Evolutionary conservation across 2,888 invertebrate genomes (phyloP), one percentile per base, ranked within the genome.

Genomic region (Melieria picta): DNA sequence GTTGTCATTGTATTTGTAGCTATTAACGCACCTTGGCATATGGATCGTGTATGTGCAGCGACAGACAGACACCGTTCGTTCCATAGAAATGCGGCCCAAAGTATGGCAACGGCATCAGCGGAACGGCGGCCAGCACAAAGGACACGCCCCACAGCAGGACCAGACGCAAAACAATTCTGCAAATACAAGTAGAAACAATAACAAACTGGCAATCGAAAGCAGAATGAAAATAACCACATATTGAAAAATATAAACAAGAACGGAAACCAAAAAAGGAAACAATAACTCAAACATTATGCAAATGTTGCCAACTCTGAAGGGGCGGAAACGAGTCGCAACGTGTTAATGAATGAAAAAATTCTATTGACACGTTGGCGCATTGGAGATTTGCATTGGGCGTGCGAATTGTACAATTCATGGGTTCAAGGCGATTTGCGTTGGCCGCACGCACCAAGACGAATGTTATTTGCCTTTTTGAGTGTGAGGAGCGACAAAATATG

Each of bases 31-130:
- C 89, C 85, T 86, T 87, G n/a, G 89, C 89, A 77, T 88, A 90
- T 0, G 90, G 90, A 77, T 90, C 89, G 78, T 91, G 90, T 72
- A 91, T 90, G 77, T 90, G 90, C 55, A 91, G 82, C 0, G 90
- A 89, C 42, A 91, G 81, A 76, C 90, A 91, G 16, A 91, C 90
- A 6, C 90, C 90, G 76, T 91, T 91, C 77, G 87, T 89, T 4
- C 90, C 89, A 80, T 90, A 91, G 76, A 90, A 90, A 77, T 89
- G 88, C 45, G 83, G 82, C 0, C 89, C 90, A 78, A 90, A 91
- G 77, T 90, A 90, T 1, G 80, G 77, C 43, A 81, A 79, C n/a
- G 87, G 83, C 16, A 87, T 82, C n/a, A 90, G 77, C 0, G 90
- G 90, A 1, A 88, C 84, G 4, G 87, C 84, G 0, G 90, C 89